Percentiles rank a stretch among this genome's conserved stretches.
Evolutionary conservation across 2,797 vertebrate genomes (phyloP).

Genomic region (Holocentrus rufus): DNA sequence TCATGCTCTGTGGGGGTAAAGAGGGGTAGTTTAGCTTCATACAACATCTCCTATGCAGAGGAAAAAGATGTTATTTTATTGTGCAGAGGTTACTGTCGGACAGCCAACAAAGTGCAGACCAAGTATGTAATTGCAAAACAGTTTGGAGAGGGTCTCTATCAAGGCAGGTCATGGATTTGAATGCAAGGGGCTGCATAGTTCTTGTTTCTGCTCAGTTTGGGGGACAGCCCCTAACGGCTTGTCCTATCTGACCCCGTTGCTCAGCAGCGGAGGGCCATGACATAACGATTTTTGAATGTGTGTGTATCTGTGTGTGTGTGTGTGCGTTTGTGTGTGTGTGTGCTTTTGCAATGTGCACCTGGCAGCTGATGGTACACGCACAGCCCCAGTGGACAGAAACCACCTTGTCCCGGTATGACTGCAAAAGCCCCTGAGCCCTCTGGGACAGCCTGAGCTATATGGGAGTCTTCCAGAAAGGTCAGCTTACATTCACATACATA

Average conservation of each 20-base stretch:
- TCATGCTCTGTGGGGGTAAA: slow-evolving; percentile 84
- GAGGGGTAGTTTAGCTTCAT: neutral
- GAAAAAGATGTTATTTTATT: neutral
- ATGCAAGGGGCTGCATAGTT: slow-evolving; percentile 37
- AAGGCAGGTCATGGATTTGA: slow-evolving; percentile 20
- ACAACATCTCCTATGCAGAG: neutral
- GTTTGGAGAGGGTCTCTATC: no score
- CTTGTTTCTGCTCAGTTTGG: slow-evolving; percentile 39
- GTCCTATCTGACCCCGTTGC: slow-evolving; percentile 39
- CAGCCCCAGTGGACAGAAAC: slow-evolving; percentile 70
- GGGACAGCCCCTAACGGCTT: slow-evolving; percentile 45
- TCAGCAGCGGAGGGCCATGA: slow-evolving; percentile 24
- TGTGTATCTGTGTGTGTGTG: slow-evolving; percentile 11
- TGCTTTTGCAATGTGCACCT: slow-evolving; percentile 70
- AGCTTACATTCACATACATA: slow-evolving; percentile 1
- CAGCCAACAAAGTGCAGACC: neutral
- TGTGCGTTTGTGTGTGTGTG: slow-evolving; percentile 12
- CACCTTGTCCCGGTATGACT: slow-evolving; percentile 74
- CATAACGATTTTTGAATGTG: slow-evolving; percentile 7
- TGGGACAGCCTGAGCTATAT: slow-evolving; percentile 56
- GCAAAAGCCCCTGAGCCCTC: slow-evolving; percentile 72
- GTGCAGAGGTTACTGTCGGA: neutral
- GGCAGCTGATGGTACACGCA: slow-evolving; percentile 73
- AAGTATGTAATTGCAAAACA: neutral
- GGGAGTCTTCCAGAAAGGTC: slow-evolving; percentile 62